A percentile compares a stretch with the other conserved stretches of the same genome.
phyloP scores from a whole-genome alignment of 2,797 vertebrate species.

The Phrynocephalus vlangalii region DNA sequence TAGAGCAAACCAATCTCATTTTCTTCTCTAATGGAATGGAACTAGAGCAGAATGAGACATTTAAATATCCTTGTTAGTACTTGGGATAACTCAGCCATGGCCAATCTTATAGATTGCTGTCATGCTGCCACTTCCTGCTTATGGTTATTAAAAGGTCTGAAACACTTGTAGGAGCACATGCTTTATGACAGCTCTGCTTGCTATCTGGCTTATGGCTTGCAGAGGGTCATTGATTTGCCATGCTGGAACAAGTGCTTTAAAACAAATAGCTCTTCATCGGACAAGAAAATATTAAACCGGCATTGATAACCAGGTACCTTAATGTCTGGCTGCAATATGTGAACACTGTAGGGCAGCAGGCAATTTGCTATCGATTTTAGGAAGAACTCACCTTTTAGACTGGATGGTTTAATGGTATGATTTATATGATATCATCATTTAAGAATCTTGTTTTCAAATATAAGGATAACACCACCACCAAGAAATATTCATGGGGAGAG shows the following conservation, averaged over 20 bases:
- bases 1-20: constrained; percentile 57
- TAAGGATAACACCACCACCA: not conserved
- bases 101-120: constrained; percentile 33
- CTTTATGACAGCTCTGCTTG: constrained; percentile 34
- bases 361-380: constrained; percentile 12
- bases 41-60: constrained; percentile 52
- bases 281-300: constrained; percentile 6
- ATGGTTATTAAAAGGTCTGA: constrained; percentile 33
- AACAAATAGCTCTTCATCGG: not conserved
- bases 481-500: not conserved
- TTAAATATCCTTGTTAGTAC: constrained; percentile 55
- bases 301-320: not conserved
- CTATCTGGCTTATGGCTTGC: not conserved
- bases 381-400: not conserved
- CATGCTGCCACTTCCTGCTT: constrained; percentile 18
- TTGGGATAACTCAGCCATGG: constrained; percentile 13
- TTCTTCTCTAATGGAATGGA: constrained; percentile 65
- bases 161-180: constrained; percentile 29
- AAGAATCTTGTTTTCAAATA: constrained; percentile 28
- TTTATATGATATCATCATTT: constrained; percentile 16
- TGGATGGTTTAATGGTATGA: constrained; percentile 1
- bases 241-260: constrained; percentile 24
- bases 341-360: not conserved
- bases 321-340: constrained; percentile 2
- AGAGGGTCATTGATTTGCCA: constrained; percentile 36